A percentile compares a stretch with the other conserved stretches of the same genome.
Evolutionary conservation across 1,140 invertebrate species (phyloP).

Genomic region (Caenorhabditis briggsae): DNA sequence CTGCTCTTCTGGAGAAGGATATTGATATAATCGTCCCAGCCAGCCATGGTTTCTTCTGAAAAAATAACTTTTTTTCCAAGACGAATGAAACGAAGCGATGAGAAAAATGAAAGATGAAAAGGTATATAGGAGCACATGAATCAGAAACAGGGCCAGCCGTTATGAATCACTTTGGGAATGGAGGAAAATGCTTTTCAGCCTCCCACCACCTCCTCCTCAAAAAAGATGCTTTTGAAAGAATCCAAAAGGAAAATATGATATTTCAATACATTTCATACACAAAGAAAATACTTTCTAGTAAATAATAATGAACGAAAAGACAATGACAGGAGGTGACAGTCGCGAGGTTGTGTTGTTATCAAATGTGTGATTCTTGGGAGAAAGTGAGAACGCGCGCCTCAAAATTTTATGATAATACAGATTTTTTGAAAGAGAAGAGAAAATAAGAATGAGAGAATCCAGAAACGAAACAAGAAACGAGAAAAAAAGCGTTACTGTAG

Average conservation of each 20-base stretch:
- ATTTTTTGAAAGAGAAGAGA: neutral
- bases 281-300: neutral
- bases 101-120: neutral
- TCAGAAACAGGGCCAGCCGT: conserved; percentile 14
- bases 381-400: conserved; percentile 17
- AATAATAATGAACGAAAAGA: neutral
- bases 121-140: neutral
- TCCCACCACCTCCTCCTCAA: conserved; percentile 1
- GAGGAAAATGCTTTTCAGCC: neutral
- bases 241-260: neutral
- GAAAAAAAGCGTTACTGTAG: neutral
- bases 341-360: conserved; percentile 19
- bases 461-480: neutral
- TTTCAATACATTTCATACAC: neutral
- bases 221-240: conserved; percentile 18
- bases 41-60: conserved; percentile 69
- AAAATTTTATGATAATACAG: neutral
- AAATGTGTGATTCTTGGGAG: conserved; percentile 16
- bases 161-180: conserved; percentile 27
- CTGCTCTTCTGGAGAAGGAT: conserved; percentile 65
- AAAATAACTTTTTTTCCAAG: neutral
- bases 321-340: conserved; percentile 18
- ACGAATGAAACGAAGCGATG: neutral
- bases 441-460: neutral
- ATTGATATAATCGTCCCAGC: conserved; percentile 75